Conservation (phyloP, 2,797 vertebrate species). For the Lepus townsendii region DNA sequence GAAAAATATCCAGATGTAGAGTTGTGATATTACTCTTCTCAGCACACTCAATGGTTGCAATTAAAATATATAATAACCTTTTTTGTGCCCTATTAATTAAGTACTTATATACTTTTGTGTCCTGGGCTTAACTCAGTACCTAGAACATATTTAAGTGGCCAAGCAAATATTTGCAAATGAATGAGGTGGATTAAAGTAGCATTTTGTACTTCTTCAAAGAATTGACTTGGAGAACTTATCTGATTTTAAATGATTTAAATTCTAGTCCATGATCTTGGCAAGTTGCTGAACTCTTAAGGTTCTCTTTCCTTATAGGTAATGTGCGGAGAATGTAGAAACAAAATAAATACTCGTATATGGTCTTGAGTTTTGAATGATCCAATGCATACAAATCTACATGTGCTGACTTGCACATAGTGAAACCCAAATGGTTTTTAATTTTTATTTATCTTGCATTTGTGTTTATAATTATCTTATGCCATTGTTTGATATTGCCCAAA, state of each 20-base stretch:
- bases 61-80: background rate
- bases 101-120: background rate
- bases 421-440: background rate
- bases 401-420: background rate
- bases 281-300: background rate
- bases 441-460: background rate
- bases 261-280: background rate
- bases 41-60: background rate
- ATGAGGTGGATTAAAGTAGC: background rate
- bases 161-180: background rate
- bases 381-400: background rate
- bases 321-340: background rate
- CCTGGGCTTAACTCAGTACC: background rate
- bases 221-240: background rate
- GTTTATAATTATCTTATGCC: background rate
- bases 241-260: background rate
- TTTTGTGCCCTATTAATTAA: background rate
- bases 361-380: background rate
- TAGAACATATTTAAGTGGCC: background rate
- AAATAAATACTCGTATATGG: background rate
- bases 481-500: background rate
- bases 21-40: background rate
- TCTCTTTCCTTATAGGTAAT: slow-evolving; percentile 15
- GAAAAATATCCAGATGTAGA: background rate
- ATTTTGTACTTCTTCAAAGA: slow-evolving; percentile 8